These are phyloP conservation scores for Calyptommatus sinebrachiatus DNA, from an alignment of 2,113 vertebrate species.

Conservation along the genomic window DNA sequence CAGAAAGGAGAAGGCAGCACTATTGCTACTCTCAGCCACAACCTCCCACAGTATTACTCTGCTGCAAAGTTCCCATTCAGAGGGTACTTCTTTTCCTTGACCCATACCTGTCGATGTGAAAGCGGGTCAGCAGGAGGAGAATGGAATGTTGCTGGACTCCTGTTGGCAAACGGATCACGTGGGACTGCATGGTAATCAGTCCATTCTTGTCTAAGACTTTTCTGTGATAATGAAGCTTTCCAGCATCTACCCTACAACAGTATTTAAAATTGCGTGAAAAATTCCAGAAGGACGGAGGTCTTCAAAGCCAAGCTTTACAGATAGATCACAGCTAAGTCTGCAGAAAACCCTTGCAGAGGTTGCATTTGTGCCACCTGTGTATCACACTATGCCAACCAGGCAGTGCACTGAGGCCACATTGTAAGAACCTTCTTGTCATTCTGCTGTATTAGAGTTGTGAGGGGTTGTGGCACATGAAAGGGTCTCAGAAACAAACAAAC, in stretches of 20 bases:
- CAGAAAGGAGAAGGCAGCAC: background rate
- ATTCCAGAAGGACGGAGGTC: too few species aligned
- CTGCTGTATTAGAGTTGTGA: too few species aligned
- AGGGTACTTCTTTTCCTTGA: too few species aligned
- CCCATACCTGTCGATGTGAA: conserved; percentile 86
- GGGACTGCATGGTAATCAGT: conserved; percentile 89
- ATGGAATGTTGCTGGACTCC: conserved; percentile 89
- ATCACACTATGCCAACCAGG: too few species aligned
- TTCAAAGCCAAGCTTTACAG: background rate
- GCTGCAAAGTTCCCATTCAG: background rate
- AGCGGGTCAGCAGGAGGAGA: conserved; percentile 88
- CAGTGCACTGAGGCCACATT: too few species aligned
- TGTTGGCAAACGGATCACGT: conserved; percentile 74
- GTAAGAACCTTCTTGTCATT: too few species aligned
- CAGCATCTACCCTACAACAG: conserved; percentile 82
- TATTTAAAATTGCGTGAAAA: background rate
- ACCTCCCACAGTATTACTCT: background rate
- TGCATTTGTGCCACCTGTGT: background rate
- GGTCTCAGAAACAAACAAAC: background rate
- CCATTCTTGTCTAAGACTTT: conserved; percentile 82
- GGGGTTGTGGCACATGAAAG: too few species aligned
- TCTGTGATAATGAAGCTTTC: conserved; percentile 92
- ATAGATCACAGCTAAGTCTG: background rate
- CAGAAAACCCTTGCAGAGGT: background rate
- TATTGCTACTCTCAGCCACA: background rate